Conservation (phyloP, 2,797 vertebrate species). For the Perodicticus potto region DNA sequence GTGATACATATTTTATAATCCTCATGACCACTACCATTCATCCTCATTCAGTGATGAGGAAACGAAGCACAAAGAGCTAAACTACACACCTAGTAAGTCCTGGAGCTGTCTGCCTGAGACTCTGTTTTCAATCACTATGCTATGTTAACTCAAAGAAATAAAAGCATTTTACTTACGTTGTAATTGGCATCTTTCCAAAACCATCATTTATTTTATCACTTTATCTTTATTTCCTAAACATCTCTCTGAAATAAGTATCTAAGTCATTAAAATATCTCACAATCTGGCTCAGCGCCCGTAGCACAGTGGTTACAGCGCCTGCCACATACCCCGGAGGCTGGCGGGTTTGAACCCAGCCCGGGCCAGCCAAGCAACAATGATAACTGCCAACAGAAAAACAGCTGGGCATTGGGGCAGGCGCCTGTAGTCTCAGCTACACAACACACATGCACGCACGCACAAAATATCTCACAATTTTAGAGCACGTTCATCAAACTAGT, state of each 20-base stretch:
- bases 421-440: no score
- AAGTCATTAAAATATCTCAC: constrained; percentile 26
- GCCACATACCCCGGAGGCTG: no score
- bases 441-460: no score
- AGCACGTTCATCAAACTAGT: neutral
- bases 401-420: no score
- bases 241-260: constrained; percentile 41
- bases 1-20: constrained; percentile 20
- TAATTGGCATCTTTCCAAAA: constrained; percentile 33
- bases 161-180: constrained; percentile 29
- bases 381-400: no score
- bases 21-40: neutral
- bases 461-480: constrained; percentile 5
- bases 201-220: constrained; percentile 1
- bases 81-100: neutral
- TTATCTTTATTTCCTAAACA: constrained; percentile 53
- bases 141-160: neutral
- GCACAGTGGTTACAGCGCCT: no score
- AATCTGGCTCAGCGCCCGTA: neutral
- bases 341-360: no score
- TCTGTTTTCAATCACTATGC: constrained; percentile 2
- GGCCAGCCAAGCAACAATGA: no score
- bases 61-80: constrained; percentile 45
- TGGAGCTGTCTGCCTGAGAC: neutral
- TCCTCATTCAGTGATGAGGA: neutral